A percentile compares a stretch with the other conserved stretches of the same genome.
These are phyloP conservation scores for Piscicola geometra DNA, from an alignment of 2,888 invertebrate species.

Conservation along the genomic window DNA sequence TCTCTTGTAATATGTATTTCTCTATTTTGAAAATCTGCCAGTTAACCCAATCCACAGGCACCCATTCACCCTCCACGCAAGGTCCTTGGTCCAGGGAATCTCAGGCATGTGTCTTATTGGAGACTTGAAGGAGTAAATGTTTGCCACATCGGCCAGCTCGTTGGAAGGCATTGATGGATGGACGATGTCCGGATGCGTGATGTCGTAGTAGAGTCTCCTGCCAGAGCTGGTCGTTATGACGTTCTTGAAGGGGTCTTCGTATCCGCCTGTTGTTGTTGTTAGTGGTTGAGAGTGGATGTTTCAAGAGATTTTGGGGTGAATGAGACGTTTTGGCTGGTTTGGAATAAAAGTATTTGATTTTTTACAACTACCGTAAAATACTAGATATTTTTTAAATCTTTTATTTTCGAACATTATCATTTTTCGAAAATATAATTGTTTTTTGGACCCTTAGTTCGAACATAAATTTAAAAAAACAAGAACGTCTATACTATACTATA, in stretches of 20 bases:
- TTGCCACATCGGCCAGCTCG: conserved; percentile 43
- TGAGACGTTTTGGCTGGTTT: no score
- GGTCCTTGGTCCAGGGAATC: conserved; percentile 42
- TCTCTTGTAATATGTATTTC: background rate
- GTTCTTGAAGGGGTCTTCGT: conserved; percentile 43
- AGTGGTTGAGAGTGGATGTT: no score
- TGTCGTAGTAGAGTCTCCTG: conserved; percentile 43
- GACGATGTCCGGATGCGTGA: conserved; percentile 44
- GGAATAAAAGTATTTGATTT: background rate
- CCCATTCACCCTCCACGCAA: conserved; percentile 42
- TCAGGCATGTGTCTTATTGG: conserved; percentile 41
- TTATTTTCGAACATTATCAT: no score
- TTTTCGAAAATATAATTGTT: no score
- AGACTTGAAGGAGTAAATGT: conserved; percentile 43
- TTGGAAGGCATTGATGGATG: conserved; percentile 43
- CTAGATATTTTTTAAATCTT: no score
- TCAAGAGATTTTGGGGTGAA: conserved; percentile 41
- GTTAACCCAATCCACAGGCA: no score
- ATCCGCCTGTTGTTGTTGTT: conserved; percentile 33
- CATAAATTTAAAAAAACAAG: no score
- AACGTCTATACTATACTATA: no score
- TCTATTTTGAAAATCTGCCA: background rate
- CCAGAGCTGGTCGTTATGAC: conserved; percentile 39
- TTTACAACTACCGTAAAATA: background rate
- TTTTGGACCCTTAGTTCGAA: no score